Conservation (phyloP, 2,888 invertebrate species). For the Acronicta leporina region DNA sequence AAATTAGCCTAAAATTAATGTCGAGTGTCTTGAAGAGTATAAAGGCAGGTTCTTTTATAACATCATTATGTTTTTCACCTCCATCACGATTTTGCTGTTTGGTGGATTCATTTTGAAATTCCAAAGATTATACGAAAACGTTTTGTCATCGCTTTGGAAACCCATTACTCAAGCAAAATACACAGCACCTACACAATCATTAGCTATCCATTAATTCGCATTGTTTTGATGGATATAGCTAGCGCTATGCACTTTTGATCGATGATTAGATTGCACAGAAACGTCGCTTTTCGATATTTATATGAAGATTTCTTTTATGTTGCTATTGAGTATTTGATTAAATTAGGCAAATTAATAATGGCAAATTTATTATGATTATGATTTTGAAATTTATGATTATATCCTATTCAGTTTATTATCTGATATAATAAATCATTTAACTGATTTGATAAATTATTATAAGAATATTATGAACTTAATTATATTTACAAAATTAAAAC, state of each 20-base stretch:
- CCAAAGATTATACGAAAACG: constrained; percentile 62
- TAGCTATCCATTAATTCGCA: constrained; percentile 74
- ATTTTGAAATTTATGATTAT: constrained; percentile 1
- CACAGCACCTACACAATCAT: constrained; percentile 86
- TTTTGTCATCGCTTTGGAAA: constrained; percentile 79
- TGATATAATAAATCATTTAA: no score
- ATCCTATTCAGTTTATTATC: background rate
- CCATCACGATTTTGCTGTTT: constrained; percentile 51
- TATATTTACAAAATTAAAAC: no score
- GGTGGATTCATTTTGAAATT: constrained; percentile 41
- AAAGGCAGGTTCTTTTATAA: constrained; percentile 53
- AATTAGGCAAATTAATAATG: no score
- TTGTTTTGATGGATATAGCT: constrained; percentile 64
- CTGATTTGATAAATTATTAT: no score
- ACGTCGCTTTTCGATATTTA: constrained; percentile 63
- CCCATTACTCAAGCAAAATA: constrained; percentile 79
- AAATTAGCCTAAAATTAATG: constrained; percentile 63
- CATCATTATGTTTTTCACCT: constrained; percentile 50
- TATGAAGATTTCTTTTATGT: constrained; percentile 51
- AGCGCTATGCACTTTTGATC: constrained; percentile 80
- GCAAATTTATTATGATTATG: constrained; percentile 19
- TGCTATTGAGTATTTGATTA: constrained; percentile 36
- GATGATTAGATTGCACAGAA: constrained; percentile 73
- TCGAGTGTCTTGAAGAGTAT: constrained; percentile 51
- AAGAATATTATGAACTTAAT: no score